Conservation (phyloP, 2,888 invertebrate species). For the Ganaspis brasiliensis region DNA sequence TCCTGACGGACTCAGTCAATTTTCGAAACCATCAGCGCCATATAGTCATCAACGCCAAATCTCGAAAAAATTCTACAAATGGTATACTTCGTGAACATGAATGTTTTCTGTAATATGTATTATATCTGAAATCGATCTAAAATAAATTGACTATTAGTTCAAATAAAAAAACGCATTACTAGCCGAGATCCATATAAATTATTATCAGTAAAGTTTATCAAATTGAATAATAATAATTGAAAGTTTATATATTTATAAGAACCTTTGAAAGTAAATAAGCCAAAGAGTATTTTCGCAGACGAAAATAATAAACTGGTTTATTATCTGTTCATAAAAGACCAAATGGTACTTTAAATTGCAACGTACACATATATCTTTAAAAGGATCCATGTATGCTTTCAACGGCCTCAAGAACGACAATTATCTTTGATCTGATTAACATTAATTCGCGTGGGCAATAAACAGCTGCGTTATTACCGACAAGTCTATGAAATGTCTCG, state of each 20-base stretch:
- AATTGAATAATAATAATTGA: slow-evolving; percentile 33
- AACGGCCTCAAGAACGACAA: slow-evolving; percentile 33
- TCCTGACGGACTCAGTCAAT: slow-evolving; percentile 54
- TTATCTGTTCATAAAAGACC: slow-evolving; percentile 28
- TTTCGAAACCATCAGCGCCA: slow-evolving; percentile 29
- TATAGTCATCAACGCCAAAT: slow-evolving; percentile 16
- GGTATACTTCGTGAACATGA: not conserved
- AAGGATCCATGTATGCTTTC: slow-evolving; percentile 33
- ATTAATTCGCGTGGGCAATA: slow-evolving; percentile 74
- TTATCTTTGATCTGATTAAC: slow-evolving; percentile 47
- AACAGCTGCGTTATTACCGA: slow-evolving; percentile 75
- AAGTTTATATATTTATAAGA: slow-evolving; percentile 37
- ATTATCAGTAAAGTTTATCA: slow-evolving; percentile 16
- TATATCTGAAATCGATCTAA: not conserved
- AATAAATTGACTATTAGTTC: not conserved
- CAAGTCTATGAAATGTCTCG: slow-evolving; percentile 67
- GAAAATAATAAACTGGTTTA: slow-evolving; percentile 41
- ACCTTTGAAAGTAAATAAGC: not conserved
- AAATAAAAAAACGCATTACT: not conserved
- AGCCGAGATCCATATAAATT: slow-evolving; percentile 39
- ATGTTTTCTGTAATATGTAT: not conserved
- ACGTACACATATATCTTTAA: slow-evolving; percentile 28
- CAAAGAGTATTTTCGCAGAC: slow-evolving; percentile 6
- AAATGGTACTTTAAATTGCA: slow-evolving; percentile 36
- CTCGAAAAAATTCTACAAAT: slow-evolving; percentile 10